These are phyloP conservation scores for Melanotaenia pygmaea DNA, from an alignment of 2,797 vertebrate species.

Conservation along the genomic window DNA sequence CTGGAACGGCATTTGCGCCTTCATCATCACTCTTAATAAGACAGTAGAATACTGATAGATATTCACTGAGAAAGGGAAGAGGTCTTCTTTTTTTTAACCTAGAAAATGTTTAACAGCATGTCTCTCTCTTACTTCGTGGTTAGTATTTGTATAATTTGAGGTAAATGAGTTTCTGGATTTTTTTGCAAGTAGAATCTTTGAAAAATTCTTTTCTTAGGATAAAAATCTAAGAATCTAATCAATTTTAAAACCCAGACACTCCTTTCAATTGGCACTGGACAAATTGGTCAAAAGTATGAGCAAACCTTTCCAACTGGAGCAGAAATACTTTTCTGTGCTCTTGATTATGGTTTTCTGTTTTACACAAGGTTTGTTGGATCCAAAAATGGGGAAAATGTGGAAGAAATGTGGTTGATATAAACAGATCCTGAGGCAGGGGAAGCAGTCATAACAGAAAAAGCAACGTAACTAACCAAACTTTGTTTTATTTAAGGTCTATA, in stretches of 20 bases:
- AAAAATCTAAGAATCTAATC: background rate
- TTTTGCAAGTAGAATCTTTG: background rate
- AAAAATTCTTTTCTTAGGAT: background rate
- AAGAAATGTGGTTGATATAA: background rate
- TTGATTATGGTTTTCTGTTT: background rate
- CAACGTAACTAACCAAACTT: background rate
- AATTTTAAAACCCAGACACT: too few species aligned
- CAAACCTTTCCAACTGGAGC: background rate
- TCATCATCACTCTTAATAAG: constrained; percentile 73
- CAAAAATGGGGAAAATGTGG: background rate
- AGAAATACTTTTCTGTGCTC: background rate
- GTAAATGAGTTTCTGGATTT: background rate
- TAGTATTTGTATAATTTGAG: background rate
- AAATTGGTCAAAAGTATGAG: background rate
- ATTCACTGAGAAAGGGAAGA: constrained; percentile 33
- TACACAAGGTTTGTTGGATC: background rate
- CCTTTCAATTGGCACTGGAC: too few species aligned
- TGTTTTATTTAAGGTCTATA: too few species aligned
- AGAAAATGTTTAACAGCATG: background rate
- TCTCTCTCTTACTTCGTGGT: background rate
- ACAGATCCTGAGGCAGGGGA: background rate
- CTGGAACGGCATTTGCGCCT: constrained; percentile 68
- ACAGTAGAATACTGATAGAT: constrained; percentile 62
- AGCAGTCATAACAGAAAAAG: background rate
- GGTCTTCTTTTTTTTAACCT: background rate